Evolutionary conservation across 35 echinoderm and acorn worm species (phyloP).

Genomic region (Strongylocentrotus purpuratus): DNA sequence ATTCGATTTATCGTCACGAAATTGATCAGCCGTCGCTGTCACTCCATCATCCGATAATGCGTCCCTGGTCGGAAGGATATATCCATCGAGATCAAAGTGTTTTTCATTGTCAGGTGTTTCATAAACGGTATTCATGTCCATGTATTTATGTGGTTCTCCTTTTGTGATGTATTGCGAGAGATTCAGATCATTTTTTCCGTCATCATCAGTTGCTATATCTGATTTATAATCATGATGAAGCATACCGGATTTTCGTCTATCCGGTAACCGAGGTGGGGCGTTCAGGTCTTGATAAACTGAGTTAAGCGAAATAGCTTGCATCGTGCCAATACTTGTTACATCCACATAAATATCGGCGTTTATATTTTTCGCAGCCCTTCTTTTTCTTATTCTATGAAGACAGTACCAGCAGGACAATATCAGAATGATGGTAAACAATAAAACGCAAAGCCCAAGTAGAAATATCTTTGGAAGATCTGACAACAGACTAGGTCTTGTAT

Average conservation of each 20-base stretch:
- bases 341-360: neutral
- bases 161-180: neutral
- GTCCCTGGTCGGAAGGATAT: neutral
- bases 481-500: neutral
- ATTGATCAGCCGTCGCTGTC: neutral
- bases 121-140: neutral
- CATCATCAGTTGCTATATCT: neutral
- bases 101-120: neutral
- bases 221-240: neutral
- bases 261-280: neutral
- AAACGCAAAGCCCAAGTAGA: neutral
- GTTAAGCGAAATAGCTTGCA: neutral
- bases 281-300: neutral
- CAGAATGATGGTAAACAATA: neutral
- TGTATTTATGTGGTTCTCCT: neutral
- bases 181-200: neutral
- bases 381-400: neutral
- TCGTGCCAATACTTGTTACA: neutral
- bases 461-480: neutral
- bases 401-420: neutral
- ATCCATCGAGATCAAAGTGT: neutral
- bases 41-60: neutral
- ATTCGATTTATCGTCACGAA: neutral
- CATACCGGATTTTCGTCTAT: neutral
- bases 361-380: neutral